Evolutionary conservation across 2,797 vertebrate genomes (phyloP).

Genomic region (Gymnodraco acuticeps): DNA sequence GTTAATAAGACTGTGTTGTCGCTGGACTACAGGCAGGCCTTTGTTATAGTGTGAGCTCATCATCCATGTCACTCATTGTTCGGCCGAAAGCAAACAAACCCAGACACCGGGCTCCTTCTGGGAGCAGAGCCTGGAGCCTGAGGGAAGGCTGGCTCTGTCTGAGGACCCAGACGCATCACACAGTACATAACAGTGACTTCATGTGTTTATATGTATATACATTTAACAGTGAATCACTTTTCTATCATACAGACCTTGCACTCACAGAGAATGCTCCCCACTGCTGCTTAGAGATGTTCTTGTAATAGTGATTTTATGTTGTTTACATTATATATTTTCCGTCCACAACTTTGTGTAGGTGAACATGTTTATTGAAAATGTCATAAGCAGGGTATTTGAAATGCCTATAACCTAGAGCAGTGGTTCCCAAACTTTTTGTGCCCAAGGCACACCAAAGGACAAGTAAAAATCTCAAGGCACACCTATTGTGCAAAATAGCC

Average conservation of each 20-base stretch:
- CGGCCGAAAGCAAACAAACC: conserved; percentile 74
- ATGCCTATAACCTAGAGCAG: neutral
- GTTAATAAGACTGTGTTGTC: conserved; percentile 57
- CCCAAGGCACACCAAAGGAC: no score
- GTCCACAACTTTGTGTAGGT: neutral
- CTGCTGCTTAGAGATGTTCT: neutral
- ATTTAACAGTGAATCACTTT: neutral
- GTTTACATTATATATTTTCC: neutral
- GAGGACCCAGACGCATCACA: conserved; percentile 35
- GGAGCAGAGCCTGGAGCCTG: conserved; percentile 44
- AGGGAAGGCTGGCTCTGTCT: conserved; percentile 45
- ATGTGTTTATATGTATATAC: neutral
- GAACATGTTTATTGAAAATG: neutral
- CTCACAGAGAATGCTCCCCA: neutral
- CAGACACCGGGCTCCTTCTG: conserved; percentile 51
- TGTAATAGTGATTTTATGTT: neutral
- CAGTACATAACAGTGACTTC: neutral
- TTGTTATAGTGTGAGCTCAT: conserved; percentile 82
- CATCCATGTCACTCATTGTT: conserved; percentile 80
- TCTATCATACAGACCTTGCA: no score
- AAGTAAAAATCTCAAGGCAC: no score
- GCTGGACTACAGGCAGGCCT: conserved; percentile 59
- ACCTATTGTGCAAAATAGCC: no score
- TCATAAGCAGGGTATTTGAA: neutral
- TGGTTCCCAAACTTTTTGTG: no score